Evolutionary conservation across 2,797 vertebrate species (phyloP).

Genomic region (Lepus oiostolus): DNA sequence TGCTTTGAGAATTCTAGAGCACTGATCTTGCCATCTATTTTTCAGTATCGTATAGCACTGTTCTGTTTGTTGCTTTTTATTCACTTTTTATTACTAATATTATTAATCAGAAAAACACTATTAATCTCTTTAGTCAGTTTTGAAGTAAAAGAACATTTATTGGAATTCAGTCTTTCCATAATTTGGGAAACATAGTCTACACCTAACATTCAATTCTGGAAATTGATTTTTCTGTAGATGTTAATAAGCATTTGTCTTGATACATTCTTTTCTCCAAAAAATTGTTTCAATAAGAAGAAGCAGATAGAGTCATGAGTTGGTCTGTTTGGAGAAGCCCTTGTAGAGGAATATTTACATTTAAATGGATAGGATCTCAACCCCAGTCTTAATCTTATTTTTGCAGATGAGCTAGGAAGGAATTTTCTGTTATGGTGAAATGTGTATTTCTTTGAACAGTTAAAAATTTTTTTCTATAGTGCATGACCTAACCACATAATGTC

Average conservation of each 20-base stretch:
- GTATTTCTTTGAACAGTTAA: neutral
- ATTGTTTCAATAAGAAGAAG: neutral
- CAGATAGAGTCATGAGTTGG: neutral
- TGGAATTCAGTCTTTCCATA: neutral
- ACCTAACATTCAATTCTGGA: neutral
- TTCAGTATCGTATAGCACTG: neutral
- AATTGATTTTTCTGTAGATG: neutral
- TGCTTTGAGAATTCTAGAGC: neutral
- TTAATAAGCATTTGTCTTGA: neutral
- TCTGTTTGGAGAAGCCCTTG: neutral
- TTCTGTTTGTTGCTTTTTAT: neutral
- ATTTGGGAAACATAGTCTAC: neutral
- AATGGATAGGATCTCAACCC: neutral
- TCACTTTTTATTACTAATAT: neutral
- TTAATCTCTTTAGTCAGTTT: neutral
- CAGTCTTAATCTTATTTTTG: neutral
- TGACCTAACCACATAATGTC: neutral
- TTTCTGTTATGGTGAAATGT: neutral
- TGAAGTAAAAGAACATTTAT: neutral
- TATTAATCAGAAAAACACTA: neutral
- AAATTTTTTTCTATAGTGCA: neutral
- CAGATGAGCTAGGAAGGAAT: neutral
- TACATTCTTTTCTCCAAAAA: neutral
- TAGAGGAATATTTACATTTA: neutral
- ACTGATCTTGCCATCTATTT: neutral